Percentiles rank a stretch among this genome's conserved stretches.
These are phyloP conservation scores for Rhopalosiphum padi DNA, from an alignment of 1,140 invertebrate genomes.

Conservation along the genomic window DNA sequence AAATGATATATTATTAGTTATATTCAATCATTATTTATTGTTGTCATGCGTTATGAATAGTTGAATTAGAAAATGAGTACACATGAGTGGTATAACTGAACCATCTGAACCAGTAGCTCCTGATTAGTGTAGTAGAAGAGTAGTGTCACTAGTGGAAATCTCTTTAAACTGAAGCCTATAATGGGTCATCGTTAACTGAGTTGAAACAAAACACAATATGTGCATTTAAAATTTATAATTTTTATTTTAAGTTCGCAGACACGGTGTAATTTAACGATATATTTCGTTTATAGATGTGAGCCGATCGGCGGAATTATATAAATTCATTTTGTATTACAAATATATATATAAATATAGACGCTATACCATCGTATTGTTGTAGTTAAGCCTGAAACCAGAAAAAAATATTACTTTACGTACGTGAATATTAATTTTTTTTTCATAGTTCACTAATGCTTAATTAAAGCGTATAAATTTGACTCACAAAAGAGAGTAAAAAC, in stretches of 20 bases:
- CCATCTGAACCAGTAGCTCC: too few relatives aligned
- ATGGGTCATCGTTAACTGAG: neutral
- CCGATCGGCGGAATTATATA: too few relatives aligned
- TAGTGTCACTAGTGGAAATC: neutral
- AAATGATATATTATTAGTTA: neutral
- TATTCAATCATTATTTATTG: neutral
- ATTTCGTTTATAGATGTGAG: neutral
- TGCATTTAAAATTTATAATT: neutral
- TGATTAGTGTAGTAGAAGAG: neutral
- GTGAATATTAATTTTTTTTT: neutral
- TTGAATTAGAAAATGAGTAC: neutral
- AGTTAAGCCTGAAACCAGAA: neutral
- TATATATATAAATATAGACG: too few relatives aligned
- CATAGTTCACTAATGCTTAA: neutral
- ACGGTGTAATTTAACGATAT: neutral
- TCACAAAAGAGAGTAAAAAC: neutral
- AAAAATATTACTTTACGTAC: neutral
- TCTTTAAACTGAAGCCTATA: neutral
- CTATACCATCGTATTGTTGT: neutral
- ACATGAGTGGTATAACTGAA: neutral
- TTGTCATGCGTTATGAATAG: neutral
- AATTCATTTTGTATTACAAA: too few relatives aligned
- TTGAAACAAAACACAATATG: neutral
- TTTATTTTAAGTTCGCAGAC: neutral
- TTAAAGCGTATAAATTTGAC: neutral